Base-by-base conservation (phyloP, 2,888 invertebrate species). In the Eilema caniola region DNA sequence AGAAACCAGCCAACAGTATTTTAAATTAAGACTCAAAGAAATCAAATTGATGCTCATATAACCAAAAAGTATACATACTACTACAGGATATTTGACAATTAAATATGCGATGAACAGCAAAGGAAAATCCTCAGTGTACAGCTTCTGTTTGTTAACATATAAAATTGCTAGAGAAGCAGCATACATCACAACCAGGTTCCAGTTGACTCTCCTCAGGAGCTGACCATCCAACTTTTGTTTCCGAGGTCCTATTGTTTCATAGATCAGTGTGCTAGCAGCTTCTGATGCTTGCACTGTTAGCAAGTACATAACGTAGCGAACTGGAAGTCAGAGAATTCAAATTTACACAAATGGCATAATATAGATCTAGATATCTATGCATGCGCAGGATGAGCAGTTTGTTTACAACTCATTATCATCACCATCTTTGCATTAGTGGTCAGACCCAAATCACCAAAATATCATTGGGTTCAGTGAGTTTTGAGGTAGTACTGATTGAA, bases 231-330 rank as follows among this genome's bases (percentile, higher is more conserved):
- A 4, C 0, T 41, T 20, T 1, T 69, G 59, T 3, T 76, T 75
- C 3, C 75, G 73, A 7, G 53, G 53, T 53, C 76, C 68, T 0
- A 83, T 10, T 0, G 73, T 67, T 0, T 81, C 70, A 74, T 84
- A 82, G 0, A 74, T 62, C 3, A 85, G 25, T 0, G 61, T n/a
- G 24, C 83, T 83, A 0, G 62, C 67, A 0, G 79, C 79, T 20
- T 87, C 81, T 0, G 85, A 74, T 0, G 79, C 85, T 24, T 85
- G 80, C 20, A 90, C 83, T 1, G 84, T 68, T 4, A 92, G 70
- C 3, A 91, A 70, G 77, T 89, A 92, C 10, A 89, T 20, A 0
- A 88, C 70, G 73, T 85, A 92, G 3, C 91, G 91, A 23, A 86
- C 93, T 93, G 88, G 31, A 87, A 85, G 33, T 37, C 23, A 33